phyloP scores from a whole-genome alignment of 1,140 invertebrate genomes.

The Drosophila punjabiensis region DNA sequence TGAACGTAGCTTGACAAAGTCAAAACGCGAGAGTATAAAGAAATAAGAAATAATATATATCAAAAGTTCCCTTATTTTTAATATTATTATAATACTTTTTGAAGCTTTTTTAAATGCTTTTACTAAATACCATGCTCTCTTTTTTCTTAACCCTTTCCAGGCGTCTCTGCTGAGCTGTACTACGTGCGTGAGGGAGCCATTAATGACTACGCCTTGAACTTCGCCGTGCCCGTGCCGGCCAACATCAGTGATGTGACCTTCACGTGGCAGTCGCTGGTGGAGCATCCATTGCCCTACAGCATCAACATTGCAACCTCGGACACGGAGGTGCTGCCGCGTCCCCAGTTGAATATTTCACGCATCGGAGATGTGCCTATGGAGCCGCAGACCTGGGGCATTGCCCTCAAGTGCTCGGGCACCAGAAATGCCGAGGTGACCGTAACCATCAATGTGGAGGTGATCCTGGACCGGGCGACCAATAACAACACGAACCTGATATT shows the following conservation, averaged over 20 bases:
- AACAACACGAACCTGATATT: constrained; percentile 92
- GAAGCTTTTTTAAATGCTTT: not conserved
- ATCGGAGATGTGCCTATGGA: constrained; percentile 92
- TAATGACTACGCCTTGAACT: constrained; percentile 94
- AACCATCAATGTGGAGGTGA: constrained; percentile 94
- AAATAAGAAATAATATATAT: no score
- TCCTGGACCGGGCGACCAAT: constrained; percentile 87
- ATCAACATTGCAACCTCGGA: constrained; percentile 92
- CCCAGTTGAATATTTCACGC: constrained; percentile 92
- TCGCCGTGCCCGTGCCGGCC: constrained; percentile 92
- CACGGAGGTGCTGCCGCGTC: constrained; percentile 90
- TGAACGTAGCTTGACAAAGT: not conserved
- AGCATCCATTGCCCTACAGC: constrained; percentile 91
- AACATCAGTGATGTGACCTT: constrained; percentile 94
- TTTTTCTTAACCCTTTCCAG: constrained; percentile 86
- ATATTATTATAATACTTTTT: not conserved
- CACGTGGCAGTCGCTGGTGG: constrained; percentile 93
- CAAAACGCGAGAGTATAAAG: not conserved
- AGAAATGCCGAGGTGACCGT: constrained; percentile 94
- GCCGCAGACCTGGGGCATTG: constrained; percentile 92
- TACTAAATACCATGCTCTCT: constrained; percentile 7
- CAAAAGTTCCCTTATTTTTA: no score
- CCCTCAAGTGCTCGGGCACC: constrained; percentile 92
- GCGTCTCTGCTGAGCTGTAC: constrained; percentile 93
- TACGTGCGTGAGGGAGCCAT: constrained; percentile 95